Evolutionary conservation across 1,140 invertebrate species (phyloP).

Genomic region (Zophobas atratus): DNA sequence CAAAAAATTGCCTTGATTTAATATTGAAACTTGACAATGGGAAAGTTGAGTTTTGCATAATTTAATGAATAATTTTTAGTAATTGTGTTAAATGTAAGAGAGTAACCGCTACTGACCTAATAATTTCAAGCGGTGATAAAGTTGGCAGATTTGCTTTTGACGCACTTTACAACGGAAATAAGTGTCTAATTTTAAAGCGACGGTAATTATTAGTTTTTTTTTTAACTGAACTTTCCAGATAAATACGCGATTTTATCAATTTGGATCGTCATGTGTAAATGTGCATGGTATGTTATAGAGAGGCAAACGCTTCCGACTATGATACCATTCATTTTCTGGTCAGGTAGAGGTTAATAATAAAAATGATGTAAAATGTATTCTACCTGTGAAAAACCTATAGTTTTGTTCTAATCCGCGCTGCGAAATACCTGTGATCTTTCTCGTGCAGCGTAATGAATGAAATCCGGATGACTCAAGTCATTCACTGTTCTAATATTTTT

Average conservation of each 20-base stretch:
- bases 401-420: too few relatives aligned
- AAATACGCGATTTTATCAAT: not conserved
- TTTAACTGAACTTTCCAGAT: not conserved
- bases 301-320: too few relatives aligned
- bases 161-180: slow-evolving; percentile 13
- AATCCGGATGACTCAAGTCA: too few relatives aligned
- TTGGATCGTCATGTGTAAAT: not conserved
- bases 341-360: too few relatives aligned
- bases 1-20: slow-evolving; percentile 24
- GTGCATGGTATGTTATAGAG: too few relatives aligned
- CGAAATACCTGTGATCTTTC: too few relatives aligned
- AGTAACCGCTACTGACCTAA: not conserved
- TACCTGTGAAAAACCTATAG: too few relatives aligned
- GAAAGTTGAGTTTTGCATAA: not conserved
- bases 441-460: too few relatives aligned
- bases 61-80: not conserved
- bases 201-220: not conserved
- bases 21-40: slow-evolving; percentile 24
- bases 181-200: not conserved
- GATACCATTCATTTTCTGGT: too few relatives aligned
- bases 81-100: not conserved
- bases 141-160: slow-evolving; percentile 12
- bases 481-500: too few relatives aligned
- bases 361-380: too few relatives aligned
- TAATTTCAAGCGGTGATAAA: not conserved